Conservation (phyloP, 53 echinoderm and acorn worm species). For the Echinarachnius parma region DNA sequence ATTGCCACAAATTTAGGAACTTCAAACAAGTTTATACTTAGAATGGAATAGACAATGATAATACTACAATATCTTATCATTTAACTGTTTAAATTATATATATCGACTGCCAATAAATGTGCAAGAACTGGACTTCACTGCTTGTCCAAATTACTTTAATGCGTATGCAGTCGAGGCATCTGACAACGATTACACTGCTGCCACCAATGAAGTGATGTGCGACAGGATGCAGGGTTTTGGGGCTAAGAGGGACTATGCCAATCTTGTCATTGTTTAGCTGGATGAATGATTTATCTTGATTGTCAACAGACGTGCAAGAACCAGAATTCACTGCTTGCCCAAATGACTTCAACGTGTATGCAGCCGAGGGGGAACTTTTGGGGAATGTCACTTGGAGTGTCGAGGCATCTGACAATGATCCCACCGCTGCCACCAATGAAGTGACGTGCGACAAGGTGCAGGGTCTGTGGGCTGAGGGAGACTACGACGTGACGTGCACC, state of each 20-base stretch:
- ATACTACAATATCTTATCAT: too few species aligned
- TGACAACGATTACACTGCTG: conserved; percentile 53
- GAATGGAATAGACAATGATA: too few species aligned
- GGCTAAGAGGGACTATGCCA: conserved; percentile 45
- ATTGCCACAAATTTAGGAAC: too few species aligned
- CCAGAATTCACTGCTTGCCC: conserved; percentile 66
- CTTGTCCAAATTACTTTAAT: conserved; percentile 43
- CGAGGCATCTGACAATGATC: conserved; percentile 54
- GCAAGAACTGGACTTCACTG: conserved; percentile 53
- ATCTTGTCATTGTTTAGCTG: too few species aligned
- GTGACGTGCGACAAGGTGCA: conserved; percentile 46
- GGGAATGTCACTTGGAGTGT: conserved; percentile 54
- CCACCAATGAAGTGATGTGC: conserved; percentile 44
- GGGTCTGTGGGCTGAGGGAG: conserved; percentile 40
- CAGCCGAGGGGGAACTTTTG: conserved; percentile 2
- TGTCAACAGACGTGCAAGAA: too few species aligned
- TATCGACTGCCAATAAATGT: too few species aligned
- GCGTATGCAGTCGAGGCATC: conserved; percentile 46
- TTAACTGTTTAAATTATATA: too few species aligned
- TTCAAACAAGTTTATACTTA: too few species aligned
- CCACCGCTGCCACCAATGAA: conserved; percentile 30
- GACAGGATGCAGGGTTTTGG: conserved; percentile 26
- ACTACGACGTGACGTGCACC: conserved; percentile 44
- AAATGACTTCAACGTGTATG: conserved; percentile 30
- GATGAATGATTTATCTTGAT: too few species aligned